Evolutionary conservation across 2,888 invertebrate genomes (phyloP).

Genomic region (Parnassius apollo): DNA sequence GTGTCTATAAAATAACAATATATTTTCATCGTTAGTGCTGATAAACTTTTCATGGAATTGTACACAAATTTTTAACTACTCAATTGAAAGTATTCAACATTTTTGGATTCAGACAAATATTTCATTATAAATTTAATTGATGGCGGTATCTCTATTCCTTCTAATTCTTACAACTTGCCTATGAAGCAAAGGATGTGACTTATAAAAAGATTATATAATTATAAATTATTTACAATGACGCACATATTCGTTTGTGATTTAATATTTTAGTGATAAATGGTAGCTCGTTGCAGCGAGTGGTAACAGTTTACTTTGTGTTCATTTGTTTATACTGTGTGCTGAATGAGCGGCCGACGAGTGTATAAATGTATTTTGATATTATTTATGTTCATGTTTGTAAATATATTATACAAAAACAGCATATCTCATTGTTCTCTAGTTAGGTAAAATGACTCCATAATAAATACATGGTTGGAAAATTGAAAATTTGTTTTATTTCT

Average conservation of each 20-base stretch:
- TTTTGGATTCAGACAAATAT: no score
- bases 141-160: no score
- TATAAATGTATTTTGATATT: slow-evolving; percentile 75
- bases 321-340: slow-evolving; percentile 38
- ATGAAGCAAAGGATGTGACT: no score
- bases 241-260: background rate
- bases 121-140: no score
- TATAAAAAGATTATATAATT: background rate
- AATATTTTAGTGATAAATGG: background rate
- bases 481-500: slow-evolving; percentile 50
- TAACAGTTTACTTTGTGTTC: slow-evolving; percentile 55
- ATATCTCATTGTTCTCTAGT: slow-evolving; percentile 77
- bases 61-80: no score
- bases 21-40: no score
- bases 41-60: no score
- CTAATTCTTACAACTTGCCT: no score
- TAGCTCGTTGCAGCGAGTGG: slow-evolving; percentile 35
- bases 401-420: slow-evolving; percentile 67
- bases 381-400: slow-evolving; percentile 78
- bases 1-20: no score
- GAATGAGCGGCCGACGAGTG: slow-evolving; percentile 36
- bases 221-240: background rate
- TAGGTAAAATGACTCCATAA: slow-evolving; percentile 62
- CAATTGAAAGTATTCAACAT: no score
- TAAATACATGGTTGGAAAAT: slow-evolving; percentile 67